Percentiles rank a stretch among this genome's conserved stretches.
Conservation (phyloP, 2,888 invertebrate species). For the Nomada goodeniana region DNA sequence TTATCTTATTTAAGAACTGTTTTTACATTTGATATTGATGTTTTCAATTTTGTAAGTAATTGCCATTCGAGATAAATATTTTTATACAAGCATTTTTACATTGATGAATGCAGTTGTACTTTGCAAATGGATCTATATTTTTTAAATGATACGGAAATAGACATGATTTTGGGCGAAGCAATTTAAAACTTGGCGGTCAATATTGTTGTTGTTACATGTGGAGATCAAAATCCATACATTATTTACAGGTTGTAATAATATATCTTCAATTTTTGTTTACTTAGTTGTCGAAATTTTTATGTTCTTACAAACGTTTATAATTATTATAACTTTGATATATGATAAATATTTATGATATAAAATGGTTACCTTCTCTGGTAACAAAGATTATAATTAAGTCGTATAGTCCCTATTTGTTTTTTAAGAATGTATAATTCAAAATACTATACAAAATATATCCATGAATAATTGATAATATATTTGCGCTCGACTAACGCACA, state of each 20-base stretch:
- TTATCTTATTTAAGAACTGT: conserved; percentile 31
- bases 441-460: conserved; percentile 4
- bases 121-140: not conserved
- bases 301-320: not conserved
- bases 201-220: too few species aligned
- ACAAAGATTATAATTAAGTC: not conserved
- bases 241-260: not conserved
- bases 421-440: not conserved
- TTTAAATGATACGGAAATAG: not conserved
- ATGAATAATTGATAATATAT: conserved; percentile 7
- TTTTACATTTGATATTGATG: conserved; percentile 42
- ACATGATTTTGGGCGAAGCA: too few species aligned
- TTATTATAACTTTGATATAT: conserved; percentile 1
- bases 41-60: conserved; percentile 35
- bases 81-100: conserved; percentile 39
- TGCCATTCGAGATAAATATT: conserved; percentile 29
- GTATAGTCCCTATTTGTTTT: not conserved
- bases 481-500: conserved; percentile 3
- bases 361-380: not conserved
- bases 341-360: not conserved
- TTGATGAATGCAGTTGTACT: not conserved
- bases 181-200: too few species aligned
- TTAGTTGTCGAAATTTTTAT: conserved; percentile 3
- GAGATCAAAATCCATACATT: not conserved
- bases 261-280: not conserved